Percentiles rank a stretch among this genome's conserved stretches.
These are phyloP conservation scores for Nasonia giraulti DNA, from an alignment of 1,140 invertebrate species.

Conservation along the genomic window DNA sequence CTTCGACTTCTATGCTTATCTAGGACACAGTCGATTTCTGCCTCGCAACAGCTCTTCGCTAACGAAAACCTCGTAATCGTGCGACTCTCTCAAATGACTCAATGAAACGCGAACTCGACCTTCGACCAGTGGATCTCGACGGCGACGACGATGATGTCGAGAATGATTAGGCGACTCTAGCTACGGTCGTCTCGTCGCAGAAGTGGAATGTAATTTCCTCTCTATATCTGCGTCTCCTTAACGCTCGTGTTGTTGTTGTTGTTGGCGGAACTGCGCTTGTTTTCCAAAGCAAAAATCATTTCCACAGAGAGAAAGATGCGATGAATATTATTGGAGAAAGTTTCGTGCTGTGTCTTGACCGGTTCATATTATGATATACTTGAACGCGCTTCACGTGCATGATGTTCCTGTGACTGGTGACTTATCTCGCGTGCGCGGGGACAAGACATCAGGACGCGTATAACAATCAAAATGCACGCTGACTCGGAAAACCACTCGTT, in stretches of 20 bases:
- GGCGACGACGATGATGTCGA: neutral
- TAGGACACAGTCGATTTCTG: slow-evolving; percentile 1
- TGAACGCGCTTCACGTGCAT: neutral
- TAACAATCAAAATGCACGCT: no score
- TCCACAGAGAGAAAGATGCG: slow-evolving; percentile 1
- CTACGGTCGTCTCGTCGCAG: neutral
- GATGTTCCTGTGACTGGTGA: neutral
- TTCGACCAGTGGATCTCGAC: neutral
- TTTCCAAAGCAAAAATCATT: slow-evolving; percentile 43
- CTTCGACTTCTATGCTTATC: slow-evolving; percentile 17
- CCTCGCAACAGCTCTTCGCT: neutral
- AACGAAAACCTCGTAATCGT: slow-evolving; percentile 19
- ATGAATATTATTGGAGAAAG: slow-evolving; percentile 46
- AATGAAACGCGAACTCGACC: slow-evolving; percentile 24
- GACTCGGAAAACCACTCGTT: neutral
- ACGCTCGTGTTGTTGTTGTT: neutral
- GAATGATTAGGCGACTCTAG: neutral
- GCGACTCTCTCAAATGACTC: slow-evolving; percentile 23
- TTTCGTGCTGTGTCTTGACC: neutral
- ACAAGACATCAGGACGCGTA: no score
- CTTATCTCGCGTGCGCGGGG: neutral
- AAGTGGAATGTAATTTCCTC: slow-evolving; percentile 33
- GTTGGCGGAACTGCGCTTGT: neutral
- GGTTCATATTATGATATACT: neutral
- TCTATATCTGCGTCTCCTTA: neutral